phyloP scores from a whole-genome alignment of 2,113 vertebrate genomes.

The Pholis gunnellus region DNA sequence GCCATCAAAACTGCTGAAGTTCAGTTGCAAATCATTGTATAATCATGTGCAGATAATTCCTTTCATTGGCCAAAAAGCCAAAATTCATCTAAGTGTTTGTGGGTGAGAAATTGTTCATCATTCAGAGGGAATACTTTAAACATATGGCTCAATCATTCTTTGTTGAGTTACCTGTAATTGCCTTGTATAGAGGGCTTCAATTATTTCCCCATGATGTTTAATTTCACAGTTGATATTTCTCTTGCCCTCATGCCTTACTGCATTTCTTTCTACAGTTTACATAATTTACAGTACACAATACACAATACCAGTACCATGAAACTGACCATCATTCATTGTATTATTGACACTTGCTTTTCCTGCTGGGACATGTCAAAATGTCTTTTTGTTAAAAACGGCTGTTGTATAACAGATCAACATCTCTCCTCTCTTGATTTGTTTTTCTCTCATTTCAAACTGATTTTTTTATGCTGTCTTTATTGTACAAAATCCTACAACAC shows the following conservation, averaged over 20 bases:
- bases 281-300: constrained; percentile 5
- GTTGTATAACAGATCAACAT: background rate
- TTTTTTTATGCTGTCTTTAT: background rate
- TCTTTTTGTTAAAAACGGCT: background rate
- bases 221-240: constrained; percentile 54
- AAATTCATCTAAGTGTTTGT: constrained; percentile 8
- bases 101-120: constrained; percentile 6
- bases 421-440: background rate
- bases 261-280: constrained; percentile 8
- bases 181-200: constrained; percentile 11
- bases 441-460: constrained; percentile 2
- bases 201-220: constrained; percentile 32
- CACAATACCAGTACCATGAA: background rate
- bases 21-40: background rate
- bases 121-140: constrained; percentile 26
- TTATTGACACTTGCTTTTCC: constrained; percentile 8
- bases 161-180: constrained; percentile 40
- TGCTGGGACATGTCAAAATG: background rate
- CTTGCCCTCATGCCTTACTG: background rate
- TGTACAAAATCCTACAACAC: constrained; percentile 38
- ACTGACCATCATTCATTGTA: background rate
- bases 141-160: constrained; percentile 6
- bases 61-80: background rate
- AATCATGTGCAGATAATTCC: background rate
- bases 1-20: background rate